Evolutionary conservation across 2,113 vertebrate species (phyloP).

Genomic region (Coracopsis vasa): DNA sequence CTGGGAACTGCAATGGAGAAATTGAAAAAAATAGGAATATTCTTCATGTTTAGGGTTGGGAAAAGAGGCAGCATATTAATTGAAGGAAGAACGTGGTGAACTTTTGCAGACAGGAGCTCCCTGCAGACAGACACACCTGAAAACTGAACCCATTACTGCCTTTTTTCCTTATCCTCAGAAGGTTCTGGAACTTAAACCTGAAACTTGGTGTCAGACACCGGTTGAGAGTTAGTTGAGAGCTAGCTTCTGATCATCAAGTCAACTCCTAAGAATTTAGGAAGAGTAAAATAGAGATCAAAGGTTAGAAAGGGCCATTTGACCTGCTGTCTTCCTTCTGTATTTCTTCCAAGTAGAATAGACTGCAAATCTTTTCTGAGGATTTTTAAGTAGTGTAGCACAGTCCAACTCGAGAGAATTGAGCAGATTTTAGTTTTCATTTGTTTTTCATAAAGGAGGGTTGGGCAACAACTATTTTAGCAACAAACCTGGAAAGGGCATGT

Average conservation of each 20-base stretch:
- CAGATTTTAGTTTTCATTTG: neutral
- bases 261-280: neutral
- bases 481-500: neutral
- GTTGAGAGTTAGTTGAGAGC: neutral
- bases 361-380: neutral
- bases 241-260: neutral
- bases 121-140: neutral
- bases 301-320: neutral
- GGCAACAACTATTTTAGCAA: neutral
- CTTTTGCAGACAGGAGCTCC: neutral
- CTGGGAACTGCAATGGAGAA: neutral
- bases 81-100: neutral
- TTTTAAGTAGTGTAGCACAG: neutral
- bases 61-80: neutral
- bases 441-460: neutral
- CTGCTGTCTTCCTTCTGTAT: neutral
- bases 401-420: neutral
- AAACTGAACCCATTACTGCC: neutral
- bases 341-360: neutral
- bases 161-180: neutral
- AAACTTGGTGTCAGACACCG: neutral
- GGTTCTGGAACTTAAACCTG: neutral
- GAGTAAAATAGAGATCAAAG: neutral
- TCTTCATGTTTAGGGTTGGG: neutral
- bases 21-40: neutral